Conservation (phyloP, 1,140 invertebrate genomes). For the Diploscapter pachys region DNA sequence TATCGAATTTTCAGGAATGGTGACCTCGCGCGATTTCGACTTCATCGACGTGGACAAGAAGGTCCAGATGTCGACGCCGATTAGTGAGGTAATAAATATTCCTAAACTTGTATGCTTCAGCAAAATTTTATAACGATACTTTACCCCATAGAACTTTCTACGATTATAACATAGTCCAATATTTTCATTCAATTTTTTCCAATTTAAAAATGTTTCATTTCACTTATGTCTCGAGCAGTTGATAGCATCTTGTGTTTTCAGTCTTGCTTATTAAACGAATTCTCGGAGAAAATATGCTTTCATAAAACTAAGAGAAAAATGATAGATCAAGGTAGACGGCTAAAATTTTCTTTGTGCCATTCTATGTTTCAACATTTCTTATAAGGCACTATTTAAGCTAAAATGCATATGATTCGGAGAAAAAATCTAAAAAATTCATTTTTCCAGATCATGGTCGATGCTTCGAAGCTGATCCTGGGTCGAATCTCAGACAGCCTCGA, state of each 20-base stretch:
- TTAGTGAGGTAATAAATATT: constrained; percentile 21
- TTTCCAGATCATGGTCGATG: constrained; percentile 32
- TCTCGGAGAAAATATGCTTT: neutral
- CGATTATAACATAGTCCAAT: no score
- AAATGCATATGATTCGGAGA: neutral
- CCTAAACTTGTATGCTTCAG: neutral
- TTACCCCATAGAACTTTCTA: neutral
- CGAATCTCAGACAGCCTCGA: constrained; percentile 18
- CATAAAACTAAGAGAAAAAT: neutral
- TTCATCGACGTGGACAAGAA: constrained; percentile 67
- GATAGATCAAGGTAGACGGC: neutral
- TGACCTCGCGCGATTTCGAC: constrained; percentile 96
- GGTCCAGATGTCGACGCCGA: constrained; percentile 20
- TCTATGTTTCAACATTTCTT: constrained; percentile 1
- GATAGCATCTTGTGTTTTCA: neutral
- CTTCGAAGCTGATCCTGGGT: constrained; percentile 18
- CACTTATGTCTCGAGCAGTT: no score
- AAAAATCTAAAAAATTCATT: neutral
- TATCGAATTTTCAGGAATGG: constrained; percentile 68
- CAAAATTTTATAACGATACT: neutral
- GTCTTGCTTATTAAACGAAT: neutral
- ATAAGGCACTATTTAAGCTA: constrained; percentile 2
- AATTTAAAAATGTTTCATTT: no score
- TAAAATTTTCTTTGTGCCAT: constrained; percentile 8
- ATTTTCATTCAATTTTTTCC: no score